phyloP scores from a whole-genome alignment of 2,888 invertebrate genomes.

The Carpatolechia fugitivella region DNA sequence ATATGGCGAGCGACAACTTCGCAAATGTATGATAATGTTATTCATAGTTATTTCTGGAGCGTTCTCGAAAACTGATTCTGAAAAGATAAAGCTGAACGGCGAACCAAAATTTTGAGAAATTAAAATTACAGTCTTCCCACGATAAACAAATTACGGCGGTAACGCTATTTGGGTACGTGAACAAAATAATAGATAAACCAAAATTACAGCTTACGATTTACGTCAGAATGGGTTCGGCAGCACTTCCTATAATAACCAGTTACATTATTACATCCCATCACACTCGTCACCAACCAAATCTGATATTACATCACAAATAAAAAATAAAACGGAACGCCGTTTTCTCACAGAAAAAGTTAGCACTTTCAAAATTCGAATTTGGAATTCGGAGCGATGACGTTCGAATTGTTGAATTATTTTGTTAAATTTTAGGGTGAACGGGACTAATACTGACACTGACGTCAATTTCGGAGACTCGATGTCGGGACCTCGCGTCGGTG shows the following conservation, averaged over 20 bases:
- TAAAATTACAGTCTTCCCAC: neutral
- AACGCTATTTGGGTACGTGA: neutral
- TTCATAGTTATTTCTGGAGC: conserved; percentile 18
- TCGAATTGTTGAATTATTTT: neutral
- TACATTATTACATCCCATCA: neutral
- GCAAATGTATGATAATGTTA: conserved; percentile 18
- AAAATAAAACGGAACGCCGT: neutral
- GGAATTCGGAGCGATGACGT: conserved; percentile 6
- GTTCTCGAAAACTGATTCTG: conserved; percentile 4
- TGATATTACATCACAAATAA: conserved; percentile 15
- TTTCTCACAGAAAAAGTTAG: neutral
- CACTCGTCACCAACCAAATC: conserved; percentile 12
- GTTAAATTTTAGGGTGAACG: neutral
- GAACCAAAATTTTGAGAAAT: neutral
- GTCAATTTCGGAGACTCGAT: conserved; percentile 5
- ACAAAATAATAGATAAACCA: conserved; percentile 21
- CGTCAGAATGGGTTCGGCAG: conserved; percentile 17
- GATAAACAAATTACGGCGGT: neutral
- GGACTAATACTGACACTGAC: conserved; percentile 8
- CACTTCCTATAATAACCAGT: conserved; percentile 10
- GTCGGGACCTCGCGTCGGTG: neutral
- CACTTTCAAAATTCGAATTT: conserved; percentile 6
- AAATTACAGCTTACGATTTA: conserved; percentile 27
- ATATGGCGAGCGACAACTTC: conserved; percentile 7
- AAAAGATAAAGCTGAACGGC: neutral